Evolutionary conservation across 2,113 vertebrate species (phyloP).

Genomic region (Tor tambroides): DNA sequence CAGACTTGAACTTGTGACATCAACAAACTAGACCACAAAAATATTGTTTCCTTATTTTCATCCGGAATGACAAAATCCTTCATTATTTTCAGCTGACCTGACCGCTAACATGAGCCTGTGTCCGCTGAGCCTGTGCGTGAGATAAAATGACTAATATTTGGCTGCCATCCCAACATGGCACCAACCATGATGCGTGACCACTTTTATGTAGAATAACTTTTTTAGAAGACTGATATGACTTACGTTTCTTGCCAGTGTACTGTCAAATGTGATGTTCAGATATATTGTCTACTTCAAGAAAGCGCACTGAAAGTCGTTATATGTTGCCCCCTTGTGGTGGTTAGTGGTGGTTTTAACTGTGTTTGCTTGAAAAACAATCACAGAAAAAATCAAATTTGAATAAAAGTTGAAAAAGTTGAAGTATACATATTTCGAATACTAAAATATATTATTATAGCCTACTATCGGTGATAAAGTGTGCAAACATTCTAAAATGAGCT

Average conservation of each 20-base stretch:
- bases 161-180: not conserved
- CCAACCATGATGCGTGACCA: not conserved
- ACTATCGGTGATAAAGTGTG: not conserved
- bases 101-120: not conserved
- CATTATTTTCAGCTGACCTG: not conserved
- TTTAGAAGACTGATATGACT: not conserved
- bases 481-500: not conserved
- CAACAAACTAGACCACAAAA: constrained; percentile 16
- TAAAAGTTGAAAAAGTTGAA: not conserved
- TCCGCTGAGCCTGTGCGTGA: not conserved
- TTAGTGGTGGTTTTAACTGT: not conserved
- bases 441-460: not conserved
- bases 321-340: constrained; percentile 21
- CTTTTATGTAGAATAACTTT: not conserved
- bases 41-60: not conserved
- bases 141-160: not conserved
- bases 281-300: not conserved
- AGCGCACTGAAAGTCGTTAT: not conserved
- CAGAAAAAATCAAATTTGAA: not conserved
- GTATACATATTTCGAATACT: not conserved
- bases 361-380: not conserved
- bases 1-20: constrained; percentile 15
- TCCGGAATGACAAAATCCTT: not conserved
- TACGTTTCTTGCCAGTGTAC: not conserved
- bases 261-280: not conserved